Evolutionary conservation across 2,797 vertebrate species (phyloP), one percentile per base, ranked within the genome.

Genomic region (Gobio occitaniae): DNA sequence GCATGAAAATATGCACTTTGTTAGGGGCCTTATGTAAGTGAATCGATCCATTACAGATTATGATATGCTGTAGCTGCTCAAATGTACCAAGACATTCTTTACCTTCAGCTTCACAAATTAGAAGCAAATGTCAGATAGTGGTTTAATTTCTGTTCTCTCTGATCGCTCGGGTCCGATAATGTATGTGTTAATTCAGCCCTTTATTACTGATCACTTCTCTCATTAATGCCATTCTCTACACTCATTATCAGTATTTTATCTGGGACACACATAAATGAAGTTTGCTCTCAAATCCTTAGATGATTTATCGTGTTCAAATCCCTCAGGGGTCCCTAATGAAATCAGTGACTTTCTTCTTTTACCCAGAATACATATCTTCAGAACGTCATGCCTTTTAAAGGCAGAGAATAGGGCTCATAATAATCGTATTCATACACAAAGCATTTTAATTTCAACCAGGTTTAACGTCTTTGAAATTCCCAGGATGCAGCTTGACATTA

Each of bases 181-280:
- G 29, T 38, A 78, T 48, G 32, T 19, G 41, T 25, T 61, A 68
- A 76, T 79, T 63, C 65, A 19, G 19, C 7, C 29, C 75, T 41
- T 75, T 72, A 68, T 78, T 86, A 36, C 47, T 59, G 81, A 81
- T 59, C 84, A 77, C 15, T 80, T 83, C 54, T 69, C 54, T 86
- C 47, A 44, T 86, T 68, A 69, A 77, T 70, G 38, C 78, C 50
- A 25, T 80, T 25, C 41, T 61, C 59, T 76, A 25, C 9, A 93
- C 93, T 91, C 90, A 93, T 94, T 92, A 93, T 74, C 87, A 90
- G 90, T 88, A 86, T 89, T 86, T 90, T 89, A 94, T 94, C 90
- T 93, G 86, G 93, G 93, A 92, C 92, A 90, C 9, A 87, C 90
- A 90, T 93, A 92, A 92, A 92, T 90, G 90, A 72, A 56, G 77